A percentile compares a stretch with the other conserved stretches of the same genome.
These are phyloP conservation scores for Enteromius viviparus DNA, from an alignment of 2,797 vertebrate genomes.

Conservation along the genomic window DNA sequence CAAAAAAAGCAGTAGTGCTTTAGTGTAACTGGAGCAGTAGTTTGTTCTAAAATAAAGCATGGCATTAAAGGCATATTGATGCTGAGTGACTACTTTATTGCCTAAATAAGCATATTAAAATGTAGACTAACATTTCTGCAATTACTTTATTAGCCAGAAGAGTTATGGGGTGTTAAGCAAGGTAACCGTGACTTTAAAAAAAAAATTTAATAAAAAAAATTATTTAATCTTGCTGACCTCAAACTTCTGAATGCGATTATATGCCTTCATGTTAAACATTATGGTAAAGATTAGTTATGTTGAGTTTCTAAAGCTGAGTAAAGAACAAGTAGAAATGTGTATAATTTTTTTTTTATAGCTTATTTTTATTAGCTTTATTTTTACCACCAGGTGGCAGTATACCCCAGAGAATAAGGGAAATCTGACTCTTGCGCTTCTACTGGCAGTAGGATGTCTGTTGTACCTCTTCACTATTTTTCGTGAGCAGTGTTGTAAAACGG, in stretches of 20 bases:
- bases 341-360: too few relatives aligned
- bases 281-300: neutral
- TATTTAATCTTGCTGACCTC: too few relatives aligned
- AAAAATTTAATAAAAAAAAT: too few relatives aligned
- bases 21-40: neutral
- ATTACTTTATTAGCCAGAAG: neutral
- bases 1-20: too few relatives aligned
- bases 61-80: conserved; percentile 8
- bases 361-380: too few relatives aligned
- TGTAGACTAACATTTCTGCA: neutral
- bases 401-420: conserved; percentile 6
- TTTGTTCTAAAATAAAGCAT: conserved; percentile 47
- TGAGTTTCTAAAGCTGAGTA: neutral
- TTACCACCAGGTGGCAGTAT: conserved; percentile 13
- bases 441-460: neutral
- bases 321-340: too few relatives aligned
- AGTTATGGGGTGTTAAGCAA: neutral
- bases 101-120: neutral
- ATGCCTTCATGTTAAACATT: too few relatives aligned
- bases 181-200: neutral
- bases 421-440: neutral
- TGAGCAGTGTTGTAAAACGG: neutral
- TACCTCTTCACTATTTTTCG: neutral
- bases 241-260: too few relatives aligned
- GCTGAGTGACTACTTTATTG: neutral